Base-by-base conservation (phyloP, 1,140 invertebrate species). In the Monomorium pharaonis region DNA sequence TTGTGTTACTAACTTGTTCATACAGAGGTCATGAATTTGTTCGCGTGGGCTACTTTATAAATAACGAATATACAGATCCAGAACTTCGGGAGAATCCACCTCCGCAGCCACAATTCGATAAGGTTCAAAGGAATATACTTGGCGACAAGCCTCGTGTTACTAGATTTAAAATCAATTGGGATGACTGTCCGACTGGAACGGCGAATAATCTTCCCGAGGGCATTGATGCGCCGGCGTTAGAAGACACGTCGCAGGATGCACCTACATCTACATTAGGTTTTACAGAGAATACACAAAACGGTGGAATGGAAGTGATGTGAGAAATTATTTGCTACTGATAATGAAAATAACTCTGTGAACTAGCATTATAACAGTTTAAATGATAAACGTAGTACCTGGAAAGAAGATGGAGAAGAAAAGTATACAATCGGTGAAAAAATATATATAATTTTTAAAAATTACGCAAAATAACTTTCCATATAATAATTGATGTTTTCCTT, bases 101-200 rank as follows among this genome's bases (percentile, higher is more conserved):
- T 47, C 95, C 98, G 2, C 97, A 97, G 60, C 99, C 99, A 16
- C 96, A 98, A 74, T 99, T 99, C 95, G 98, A 99, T 90, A 99
- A 99, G 95, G 98, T 99, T 9, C 97, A 97, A 49, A 96, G 99
- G 91, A 99, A 99, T 95, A 99, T 99, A 91, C 95, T 99, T 49
- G 98, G 98, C 0, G 98, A 98, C 65, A 98, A 98, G 95, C 99
- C 99, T 5, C 96, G 99, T 92, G 99, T 99, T 0, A 99, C 99
- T 14, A 96, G 98, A 89, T 99, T 99, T 94, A 99, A 99, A 96
- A 99, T 99, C 60, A 99, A 99, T 92, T 99, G 99, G 99, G 98
- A 98, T 90, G 98, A 99, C 85, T 95, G 96, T 92, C 86, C 95
- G 12, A 95, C 92, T 76, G 86, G 93, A 1, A 89, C 93, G 51